Evolutionary conservation across 1,140 invertebrate genomes (phyloP), one percentile per base, ranked within the genome.

Genomic region (Drosophila aff.): DNA sequence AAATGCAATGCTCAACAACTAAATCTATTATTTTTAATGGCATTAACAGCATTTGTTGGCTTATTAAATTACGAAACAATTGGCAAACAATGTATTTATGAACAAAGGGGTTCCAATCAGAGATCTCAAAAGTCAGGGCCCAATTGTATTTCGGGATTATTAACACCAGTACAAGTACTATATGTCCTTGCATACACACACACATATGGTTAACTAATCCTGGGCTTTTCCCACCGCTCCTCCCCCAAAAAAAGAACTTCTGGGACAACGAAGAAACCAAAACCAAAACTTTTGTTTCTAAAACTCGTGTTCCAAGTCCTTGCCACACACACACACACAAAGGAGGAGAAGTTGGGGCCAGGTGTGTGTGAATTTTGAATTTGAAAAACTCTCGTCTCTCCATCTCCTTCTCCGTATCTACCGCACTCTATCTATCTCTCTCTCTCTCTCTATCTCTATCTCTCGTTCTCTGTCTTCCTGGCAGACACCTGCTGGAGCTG

Each of bases 261-360:
- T 61, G 55, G 71, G 55, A 78, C 59, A 72, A 72, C 68, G 61
- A 90, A 90, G 85, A 89, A 90, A 90, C 80, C 85, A 89, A 90
- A 84, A 60, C 71, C 53, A 74, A 74, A 90, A 90, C 85, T 87
- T 92, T 92, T 92, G 82, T 92, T 92, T 91, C 89, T 92, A 90
- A 89, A 92, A 92, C 91, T 92, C 91, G 85, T 92, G 91, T 91
- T 92, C 74, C 82, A 91, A 87, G 87, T 79, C 71, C 68, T 49
- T 65, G 21, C 36, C 53, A 57, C 53, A 55, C 18, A 38, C 31
- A 33, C 31, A 36, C 50, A 36, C 52, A 33, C 67, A 81, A 69
- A 58, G 10, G 68, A 16, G n/a, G 55, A 11, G 26, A 40, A 40
- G 43, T 47, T 55, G 57, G 44, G 57, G 60, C 47, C 74, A 76